Evolutionary conservation across 2,113 vertebrate species (phyloP).

Genomic region (Balaeniceps rex): DNA sequence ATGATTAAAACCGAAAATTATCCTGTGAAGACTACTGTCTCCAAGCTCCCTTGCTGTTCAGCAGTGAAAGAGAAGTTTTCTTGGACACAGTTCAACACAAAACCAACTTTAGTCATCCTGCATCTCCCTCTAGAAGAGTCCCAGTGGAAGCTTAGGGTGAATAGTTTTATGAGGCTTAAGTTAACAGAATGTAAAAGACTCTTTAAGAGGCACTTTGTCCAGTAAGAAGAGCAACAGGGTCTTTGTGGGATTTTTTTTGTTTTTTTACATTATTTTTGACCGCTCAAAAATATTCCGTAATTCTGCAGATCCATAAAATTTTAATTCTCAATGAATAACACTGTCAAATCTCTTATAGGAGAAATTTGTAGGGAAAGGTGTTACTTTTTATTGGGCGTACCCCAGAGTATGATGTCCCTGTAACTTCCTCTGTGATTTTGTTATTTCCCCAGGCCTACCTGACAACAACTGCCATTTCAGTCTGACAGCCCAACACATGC

Average conservation of each 20-base stretch:
- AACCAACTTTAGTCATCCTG: background rate
- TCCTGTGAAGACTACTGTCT: background rate
- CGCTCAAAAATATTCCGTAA: background rate
- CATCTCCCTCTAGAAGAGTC: background rate
- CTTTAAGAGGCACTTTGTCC: background rate
- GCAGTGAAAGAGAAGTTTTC: background rate
- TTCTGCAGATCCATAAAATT: background rate
- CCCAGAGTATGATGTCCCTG: background rate
- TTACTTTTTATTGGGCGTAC: background rate
- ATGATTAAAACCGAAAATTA: background rate
- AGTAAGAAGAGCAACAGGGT: background rate
- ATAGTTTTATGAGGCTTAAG: background rate
- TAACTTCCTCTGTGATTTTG: background rate
- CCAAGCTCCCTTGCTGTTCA: background rate
- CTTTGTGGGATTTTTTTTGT: fast-evolving
- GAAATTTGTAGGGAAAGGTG: background rate
- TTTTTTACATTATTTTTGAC: background rate
- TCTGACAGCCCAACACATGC: background rate
- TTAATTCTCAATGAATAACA: background rate
- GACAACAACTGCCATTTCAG: background rate
- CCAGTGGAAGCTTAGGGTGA: background rate
- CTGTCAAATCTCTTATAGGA: background rate
- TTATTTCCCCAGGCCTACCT: background rate
- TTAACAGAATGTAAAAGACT: background rate
- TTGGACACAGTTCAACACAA: background rate